Evolutionary conservation across 2,113 vertebrate genomes (phyloP).

Genomic region (Peromyscus californicus): DNA sequence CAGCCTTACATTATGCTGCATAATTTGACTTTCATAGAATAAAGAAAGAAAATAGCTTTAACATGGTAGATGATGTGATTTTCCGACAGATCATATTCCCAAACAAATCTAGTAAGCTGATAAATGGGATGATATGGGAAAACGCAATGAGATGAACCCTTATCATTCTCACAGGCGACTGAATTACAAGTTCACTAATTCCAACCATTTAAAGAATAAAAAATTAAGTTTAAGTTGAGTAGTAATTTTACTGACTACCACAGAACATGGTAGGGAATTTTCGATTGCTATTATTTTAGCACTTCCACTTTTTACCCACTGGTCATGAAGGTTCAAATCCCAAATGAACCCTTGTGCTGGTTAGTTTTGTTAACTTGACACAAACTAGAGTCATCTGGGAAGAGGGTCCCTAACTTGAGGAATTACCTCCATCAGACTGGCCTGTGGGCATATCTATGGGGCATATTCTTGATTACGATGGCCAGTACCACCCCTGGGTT

Average conservation of each 20-base stretch:
- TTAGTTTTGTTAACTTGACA: background rate
- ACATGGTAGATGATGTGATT: background rate
- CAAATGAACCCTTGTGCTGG: background rate
- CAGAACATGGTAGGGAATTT: background rate
- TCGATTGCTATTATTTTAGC: background rate
- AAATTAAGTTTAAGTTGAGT: constrained; percentile 6
- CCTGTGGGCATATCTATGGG: background rate
- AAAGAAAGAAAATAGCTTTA: constrained; percentile 14
- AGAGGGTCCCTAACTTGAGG: background rate
- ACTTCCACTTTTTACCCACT: background rate
- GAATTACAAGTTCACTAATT: constrained; percentile 55
- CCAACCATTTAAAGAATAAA: constrained; percentile 23
- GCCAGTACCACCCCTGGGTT: background rate
- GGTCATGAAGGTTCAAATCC: background rate
- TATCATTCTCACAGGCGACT: background rate
- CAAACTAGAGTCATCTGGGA: background rate
- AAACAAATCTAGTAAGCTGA: constrained; percentile 8
- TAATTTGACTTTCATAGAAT: constrained; percentile 25
- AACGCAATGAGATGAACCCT: constrained; percentile 24
- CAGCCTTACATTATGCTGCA: background rate
- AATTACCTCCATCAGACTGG: background rate
- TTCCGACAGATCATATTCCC: background rate
- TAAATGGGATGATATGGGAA: background rate
- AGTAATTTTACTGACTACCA: constrained; percentile 23
- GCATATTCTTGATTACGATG: background rate